Base-by-base conservation (phyloP, 2,113 vertebrate species). In the Sturnus vulgaris region DNA sequence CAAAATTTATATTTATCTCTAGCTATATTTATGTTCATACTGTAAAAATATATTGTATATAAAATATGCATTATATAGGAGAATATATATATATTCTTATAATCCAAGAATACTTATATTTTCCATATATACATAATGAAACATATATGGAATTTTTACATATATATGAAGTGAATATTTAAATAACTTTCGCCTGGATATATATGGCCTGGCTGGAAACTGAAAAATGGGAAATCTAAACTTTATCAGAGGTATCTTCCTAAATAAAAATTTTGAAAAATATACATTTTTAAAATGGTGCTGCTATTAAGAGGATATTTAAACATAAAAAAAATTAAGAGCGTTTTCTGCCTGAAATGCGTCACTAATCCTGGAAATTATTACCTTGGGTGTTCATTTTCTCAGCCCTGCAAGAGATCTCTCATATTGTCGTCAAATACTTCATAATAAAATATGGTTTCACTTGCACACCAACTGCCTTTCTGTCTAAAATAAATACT, bases 261-360 rank as follows among this genome's bases (percentile, higher is more conserved):
- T 16, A 59, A 82, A 17, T 17, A 64, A 11, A 71, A 79, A 18
- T 44, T 65, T 72, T 82, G 20, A 28, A 80, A 89, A 73, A 53
- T 30, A 28, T 5, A 4, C 52, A 9, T 73, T 27, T 79, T 60
- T 0, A 0, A 59, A 77, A 70, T 37, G 10, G 1, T 69, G 28
- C 12, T 86, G 7, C 47, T 81, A 21, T 70, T 88, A 84, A 39
- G 16, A 71, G 37, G 46, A 66, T 81, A 56, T 55, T 28, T 47
- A 33, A 88, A 47, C 2, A 16, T 10, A 39, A 71, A 66, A 21
- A 50, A 25, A 17, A 47, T 31, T 59, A 21, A 30, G 15, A 79
- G 13, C 2, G 0, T n/a, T 88, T 93, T 82, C 20, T 69, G 64
- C 19, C 4, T 1, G 2, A 82, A 90, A 80, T 66, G 50, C 33